Evolutionary conservation across 2,888 invertebrate genomes (phyloP), one percentile per base, ranked within the genome.

Genomic region (Thymelicus sylvestris): DNA sequence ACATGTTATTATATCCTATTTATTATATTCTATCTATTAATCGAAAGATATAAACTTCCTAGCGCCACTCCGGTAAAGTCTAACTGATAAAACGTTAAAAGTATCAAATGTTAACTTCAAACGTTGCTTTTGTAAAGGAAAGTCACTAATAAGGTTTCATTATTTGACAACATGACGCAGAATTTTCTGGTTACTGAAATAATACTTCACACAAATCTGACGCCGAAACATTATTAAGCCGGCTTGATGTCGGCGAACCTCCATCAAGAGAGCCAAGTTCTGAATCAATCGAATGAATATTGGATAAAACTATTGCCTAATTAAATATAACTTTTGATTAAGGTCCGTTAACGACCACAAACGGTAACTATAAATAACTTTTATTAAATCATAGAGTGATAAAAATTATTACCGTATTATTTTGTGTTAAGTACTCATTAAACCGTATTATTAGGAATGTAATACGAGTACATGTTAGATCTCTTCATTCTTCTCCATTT

Each of bases 241-340:
- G 75, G 67, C 66, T 67, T 69, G 64, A 63, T 67, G 72, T 63
- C 59, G 15, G 59, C 59, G 7, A 50, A 76, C 76, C 76, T 75
- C 72, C 73, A 73, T 76, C 76, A 76, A 75, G 74, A 71, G 74
- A 71, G 39, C 52, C 74, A 73, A 74, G 72, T 76, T 74, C 72
- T 71, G 69, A 76, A 75, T 75, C 75, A 76, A 76, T 77, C 67
- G 73, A 73, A 75, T 74, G 65, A 74, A 62, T 69, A 64, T 69
- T 64, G 48, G 48, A 31, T 57, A 12, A 57, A 69, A 69, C 64
- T 48, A 64, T 38, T 64, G 41, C 63, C 68, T 68, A 68, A 63
- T 68, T 48, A 63, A 68, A 63, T 57, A 68, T 63, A 19, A 68
- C 55, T 68, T 63, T 63, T 68, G 68, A 68, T 68, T 38, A 63